A percentile compares a stretch with the other conserved stretches of the same genome.
phyloP scores from a whole-genome alignment of 2,113 vertebrate species.

The Stomatorhinus ivindoensis region DNA sequence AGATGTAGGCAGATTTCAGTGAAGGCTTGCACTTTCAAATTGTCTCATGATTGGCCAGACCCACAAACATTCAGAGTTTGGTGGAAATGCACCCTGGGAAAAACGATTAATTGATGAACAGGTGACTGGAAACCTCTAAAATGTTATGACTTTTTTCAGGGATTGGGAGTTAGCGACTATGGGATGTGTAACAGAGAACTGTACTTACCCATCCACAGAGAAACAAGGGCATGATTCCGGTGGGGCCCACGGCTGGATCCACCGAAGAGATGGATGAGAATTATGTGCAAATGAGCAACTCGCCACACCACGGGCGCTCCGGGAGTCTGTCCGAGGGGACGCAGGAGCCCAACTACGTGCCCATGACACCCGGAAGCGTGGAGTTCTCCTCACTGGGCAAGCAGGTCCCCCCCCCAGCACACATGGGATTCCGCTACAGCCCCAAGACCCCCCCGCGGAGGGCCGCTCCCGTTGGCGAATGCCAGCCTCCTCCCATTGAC shows the following conservation, averaged over 20 bases:
- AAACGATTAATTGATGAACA: neutral
- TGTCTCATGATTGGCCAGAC: neutral
- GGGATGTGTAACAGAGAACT: neutral
- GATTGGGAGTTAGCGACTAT: neutral
- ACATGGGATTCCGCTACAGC: slow-evolving; percentile 95
- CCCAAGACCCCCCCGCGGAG: slow-evolving; percentile 91
- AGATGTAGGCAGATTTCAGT: neutral
- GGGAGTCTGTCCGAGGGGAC: slow-evolving; percentile 80
- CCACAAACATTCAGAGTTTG: neutral
- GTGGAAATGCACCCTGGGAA: too few relatives aligned
- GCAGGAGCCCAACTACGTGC: slow-evolving; percentile 94
- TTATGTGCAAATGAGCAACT: slow-evolving; percentile 96
- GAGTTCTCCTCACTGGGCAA: slow-evolving; percentile 94
- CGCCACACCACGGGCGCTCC: slow-evolving; percentile 87
- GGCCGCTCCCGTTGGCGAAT: slow-evolving; percentile 74
- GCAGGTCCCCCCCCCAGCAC: slow-evolving; percentile 94
- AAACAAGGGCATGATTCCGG: slow-evolving; percentile 86
- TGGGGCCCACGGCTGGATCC: slow-evolving; percentile 65
- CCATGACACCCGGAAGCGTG: slow-evolving; percentile 92
- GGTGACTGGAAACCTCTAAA: neutral
- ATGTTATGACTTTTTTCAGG: neutral
- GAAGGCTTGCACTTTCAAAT: neutral
- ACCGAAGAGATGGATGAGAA: slow-evolving; percentile 92
- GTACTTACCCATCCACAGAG: slow-evolving; percentile 60
- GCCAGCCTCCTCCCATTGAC: slow-evolving; percentile 91